A percentile compares a stretch with the other conserved stretches of the same genome.
phyloP scores from a whole-genome alignment of 2,113 vertebrate genomes.

The Spilogale gracilis region DNA sequence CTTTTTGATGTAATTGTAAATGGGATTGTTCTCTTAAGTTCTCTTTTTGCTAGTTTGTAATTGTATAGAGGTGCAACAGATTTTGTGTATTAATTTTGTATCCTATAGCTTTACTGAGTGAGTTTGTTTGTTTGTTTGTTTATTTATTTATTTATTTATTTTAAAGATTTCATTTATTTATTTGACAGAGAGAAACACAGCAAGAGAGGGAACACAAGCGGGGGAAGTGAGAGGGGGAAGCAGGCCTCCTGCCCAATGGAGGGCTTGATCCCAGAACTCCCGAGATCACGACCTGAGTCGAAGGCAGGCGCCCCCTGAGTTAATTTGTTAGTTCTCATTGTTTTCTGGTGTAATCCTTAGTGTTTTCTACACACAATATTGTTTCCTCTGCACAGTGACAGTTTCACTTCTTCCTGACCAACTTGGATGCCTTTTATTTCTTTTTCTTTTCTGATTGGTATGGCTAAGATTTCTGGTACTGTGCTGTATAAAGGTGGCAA shows the following conservation, averaged over 20 bases:
- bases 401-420: not conserved
- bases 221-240: too few species aligned
- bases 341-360: not conserved
- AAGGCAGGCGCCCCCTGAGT: not conserved
- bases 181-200: too few species aligned
- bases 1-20: not conserved
- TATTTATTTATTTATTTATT: too few species aligned
- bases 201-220: too few species aligned
- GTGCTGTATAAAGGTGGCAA: not conserved
- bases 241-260: too few species aligned
- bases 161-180: too few species aligned
- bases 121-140: not conserved
- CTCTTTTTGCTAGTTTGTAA: not conserved
- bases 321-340: not conserved
- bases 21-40: not conserved
- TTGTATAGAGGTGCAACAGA: not conserved
- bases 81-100: not conserved
- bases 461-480: not conserved
- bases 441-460: not conserved
- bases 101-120: not conserved
- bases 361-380: not conserved
- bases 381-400: not conserved
- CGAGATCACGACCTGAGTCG: too few species aligned
- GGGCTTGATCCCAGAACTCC: too few species aligned
- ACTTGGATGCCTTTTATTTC: not conserved